These are phyloP conservation scores for Stenotaenia linearis DNA, from an alignment of 2,888 invertebrate species.

Conservation along the genomic window DNA sequence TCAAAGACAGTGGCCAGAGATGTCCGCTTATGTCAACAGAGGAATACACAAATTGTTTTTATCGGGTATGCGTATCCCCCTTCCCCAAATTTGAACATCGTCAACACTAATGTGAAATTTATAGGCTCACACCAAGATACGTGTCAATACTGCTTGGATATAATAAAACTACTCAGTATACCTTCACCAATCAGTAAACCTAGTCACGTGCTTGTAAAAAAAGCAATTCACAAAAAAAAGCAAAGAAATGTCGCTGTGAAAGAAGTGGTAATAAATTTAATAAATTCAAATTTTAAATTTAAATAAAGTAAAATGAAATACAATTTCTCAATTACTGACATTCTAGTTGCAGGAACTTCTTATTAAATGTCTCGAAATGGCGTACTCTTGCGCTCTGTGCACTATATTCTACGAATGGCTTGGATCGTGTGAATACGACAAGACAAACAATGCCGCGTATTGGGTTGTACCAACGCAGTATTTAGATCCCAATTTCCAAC, in stretches of 20 bases:
- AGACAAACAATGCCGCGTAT: background rate
- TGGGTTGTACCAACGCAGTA: background rate
- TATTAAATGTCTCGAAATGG: constrained; percentile 1
- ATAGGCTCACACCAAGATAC: background rate
- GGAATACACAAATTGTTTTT: constrained; percentile 8
- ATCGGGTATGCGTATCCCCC: too few relatives aligned
- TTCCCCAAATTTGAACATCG: too few relatives aligned
- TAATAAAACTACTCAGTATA: background rate
- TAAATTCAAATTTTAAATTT: background rate
- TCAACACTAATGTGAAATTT: background rate
- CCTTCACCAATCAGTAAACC: background rate
- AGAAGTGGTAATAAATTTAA: background rate
- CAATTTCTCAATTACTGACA: too few relatives aligned
- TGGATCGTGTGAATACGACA: background rate
- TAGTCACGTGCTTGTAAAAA: background rate
- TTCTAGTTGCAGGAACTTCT: constrained; percentile 18
- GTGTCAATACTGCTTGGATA: background rate
- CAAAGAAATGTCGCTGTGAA: background rate
- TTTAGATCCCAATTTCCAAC: background rate
- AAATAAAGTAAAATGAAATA: background rate
- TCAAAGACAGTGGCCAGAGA: background rate
- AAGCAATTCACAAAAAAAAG: background rate
- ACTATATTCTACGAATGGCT: background rate
- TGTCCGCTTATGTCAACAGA: background rate
- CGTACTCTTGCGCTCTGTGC: background rate